A percentile compares a stretch with the other conserved stretches of the same genome.
Evolutionary conservation across 1,140 invertebrate species (phyloP).

Genomic region (Anastrepha ludens): DNA sequence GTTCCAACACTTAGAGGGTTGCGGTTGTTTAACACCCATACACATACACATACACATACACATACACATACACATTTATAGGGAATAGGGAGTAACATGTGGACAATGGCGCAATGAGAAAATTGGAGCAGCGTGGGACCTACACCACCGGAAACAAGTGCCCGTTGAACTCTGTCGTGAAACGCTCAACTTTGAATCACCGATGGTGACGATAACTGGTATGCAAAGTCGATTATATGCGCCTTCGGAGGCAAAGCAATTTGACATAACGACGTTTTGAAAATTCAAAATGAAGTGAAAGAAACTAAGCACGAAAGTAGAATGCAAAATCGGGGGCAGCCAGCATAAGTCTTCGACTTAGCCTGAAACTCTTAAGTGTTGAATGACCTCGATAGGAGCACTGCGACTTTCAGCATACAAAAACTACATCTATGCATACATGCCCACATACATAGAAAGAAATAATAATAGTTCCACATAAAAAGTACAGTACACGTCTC

Average conservation of each 20-base stretch:
- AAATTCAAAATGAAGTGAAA: background rate
- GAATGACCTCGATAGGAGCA: background rate
- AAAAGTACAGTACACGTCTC: background rate
- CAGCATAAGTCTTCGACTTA: background rate
- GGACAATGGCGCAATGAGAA: background rate
- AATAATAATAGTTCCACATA: too few species aligned
- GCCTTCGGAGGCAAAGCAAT: background rate
- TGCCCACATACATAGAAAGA: background rate
- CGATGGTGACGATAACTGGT: background rate
- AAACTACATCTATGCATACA: background rate
- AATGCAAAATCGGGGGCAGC: background rate
- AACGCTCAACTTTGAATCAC: too few species aligned
- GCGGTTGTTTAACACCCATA: background rate
- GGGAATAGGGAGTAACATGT: background rate
- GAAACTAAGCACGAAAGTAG: background rate
- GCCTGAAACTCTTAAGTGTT: slow-evolving; percentile 9
- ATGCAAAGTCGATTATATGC: background rate
- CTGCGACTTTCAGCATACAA: background rate
- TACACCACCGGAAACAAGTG: slow-evolving; percentile 45
- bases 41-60: background rate
- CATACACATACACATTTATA: background rate
- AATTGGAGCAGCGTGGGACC: slow-evolving; percentile 15
- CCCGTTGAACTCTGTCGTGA: slow-evolving; percentile 23
- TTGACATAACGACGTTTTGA: background rate
- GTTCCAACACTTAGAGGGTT: background rate